Evolutionary conservation across 2,888 invertebrate genomes (phyloP).

Genomic region (Drosophila leonis): DNA sequence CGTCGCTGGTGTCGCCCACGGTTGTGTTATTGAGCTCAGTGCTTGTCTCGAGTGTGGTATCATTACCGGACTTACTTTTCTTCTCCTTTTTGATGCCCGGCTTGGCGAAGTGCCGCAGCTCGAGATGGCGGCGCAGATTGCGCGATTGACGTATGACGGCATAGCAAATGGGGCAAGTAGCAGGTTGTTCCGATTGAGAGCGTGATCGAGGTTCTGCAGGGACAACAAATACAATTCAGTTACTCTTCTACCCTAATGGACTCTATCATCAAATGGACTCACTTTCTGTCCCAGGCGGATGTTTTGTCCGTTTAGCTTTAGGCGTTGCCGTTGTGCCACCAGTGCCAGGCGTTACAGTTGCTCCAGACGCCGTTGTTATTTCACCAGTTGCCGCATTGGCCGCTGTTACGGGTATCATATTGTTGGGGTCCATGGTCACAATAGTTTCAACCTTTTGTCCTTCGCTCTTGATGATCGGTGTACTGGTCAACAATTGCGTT

Average conservation of each 20-base stretch:
- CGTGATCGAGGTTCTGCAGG: conserved; percentile 86
- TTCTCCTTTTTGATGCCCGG: conserved; percentile 85
- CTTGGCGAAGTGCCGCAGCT: conserved; percentile 85
- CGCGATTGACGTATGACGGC: conserved; percentile 88
- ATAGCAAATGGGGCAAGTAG: conserved; percentile 88
- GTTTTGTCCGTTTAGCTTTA: conserved; percentile 73
- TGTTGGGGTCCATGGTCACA: conserved; percentile 83
- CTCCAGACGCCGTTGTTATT: conserved; percentile 66
- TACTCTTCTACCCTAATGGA: not conserved
- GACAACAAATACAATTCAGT: conserved; percentile 8
- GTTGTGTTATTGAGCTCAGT: conserved; percentile 58
- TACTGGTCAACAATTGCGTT: conserved; percentile 74
- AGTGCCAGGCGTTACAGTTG: conserved; percentile 53
- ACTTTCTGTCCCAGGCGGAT: conserved; percentile 76
- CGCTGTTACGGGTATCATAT: conserved; percentile 76
- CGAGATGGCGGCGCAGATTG: conserved; percentile 87
- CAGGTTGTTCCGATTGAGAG: conserved; percentile 88
- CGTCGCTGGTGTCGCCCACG: conserved; percentile 59
- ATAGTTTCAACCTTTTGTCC: conserved; percentile 83
- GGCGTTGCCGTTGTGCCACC: conserved; percentile 66
- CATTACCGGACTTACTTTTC: conserved; percentile 83
- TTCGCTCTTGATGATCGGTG: conserved; percentile 83
- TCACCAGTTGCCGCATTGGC: conserved; percentile 73
- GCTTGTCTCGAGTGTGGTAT: conserved; percentile 70
- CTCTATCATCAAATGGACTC: conserved; percentile 25